Evolutionary conservation across 92 coral and sea anemone species (phyloP).

Genomic region (Umimayanthus kanabou): DNA sequence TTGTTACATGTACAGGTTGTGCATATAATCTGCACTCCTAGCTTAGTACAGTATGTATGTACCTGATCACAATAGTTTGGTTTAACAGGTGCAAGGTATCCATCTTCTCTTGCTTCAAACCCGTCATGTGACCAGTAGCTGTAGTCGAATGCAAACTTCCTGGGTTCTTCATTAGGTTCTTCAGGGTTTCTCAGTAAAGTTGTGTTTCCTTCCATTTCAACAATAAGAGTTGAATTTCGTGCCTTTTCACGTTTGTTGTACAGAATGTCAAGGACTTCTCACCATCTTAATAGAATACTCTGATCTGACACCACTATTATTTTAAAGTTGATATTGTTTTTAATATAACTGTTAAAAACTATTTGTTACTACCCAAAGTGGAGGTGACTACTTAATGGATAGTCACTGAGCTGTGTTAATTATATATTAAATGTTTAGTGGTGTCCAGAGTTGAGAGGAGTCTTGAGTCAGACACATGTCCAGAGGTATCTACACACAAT

Average conservation of each 20-base stretch:
- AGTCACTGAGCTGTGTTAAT: too few relatives aligned
- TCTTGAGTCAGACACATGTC: too few relatives aligned
- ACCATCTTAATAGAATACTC: not conserved
- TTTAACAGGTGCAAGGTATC: slow-evolving; percentile 62
- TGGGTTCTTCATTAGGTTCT: slow-evolving; percentile 80
- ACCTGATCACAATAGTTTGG: slow-evolving; percentile 97
- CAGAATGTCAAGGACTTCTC: slow-evolving; percentile 66
- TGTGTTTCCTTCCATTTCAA: slow-evolving; percentile 77
- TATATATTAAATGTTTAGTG: too few relatives aligned
- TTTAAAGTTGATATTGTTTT: too few relatives aligned
- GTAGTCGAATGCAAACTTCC: slow-evolving; percentile 89
- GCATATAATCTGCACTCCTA: not conserved
- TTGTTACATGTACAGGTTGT: not conserved
- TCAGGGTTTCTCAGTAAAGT: slow-evolving; percentile 82
- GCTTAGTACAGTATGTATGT: not conserved
- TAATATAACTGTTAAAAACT: too few relatives aligned
- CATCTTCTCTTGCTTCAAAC: slow-evolving; percentile 76
- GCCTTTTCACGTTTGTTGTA: slow-evolving; percentile 97
- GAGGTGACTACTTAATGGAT: too few relatives aligned
- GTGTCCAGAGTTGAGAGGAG: too few relatives aligned
- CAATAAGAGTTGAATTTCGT: slow-evolving; percentile 82
- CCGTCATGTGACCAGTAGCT: slow-evolving; percentile 99
- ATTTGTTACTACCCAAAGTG: too few relatives aligned
- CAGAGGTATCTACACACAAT: too few relatives aligned
- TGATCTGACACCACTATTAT: not conserved